Percentiles rank a stretch among this genome's conserved stretches.
Evolutionary conservation across 2,888 invertebrate genomes (phyloP).

Genomic region (Nephrotoma guestfalica): DNA sequence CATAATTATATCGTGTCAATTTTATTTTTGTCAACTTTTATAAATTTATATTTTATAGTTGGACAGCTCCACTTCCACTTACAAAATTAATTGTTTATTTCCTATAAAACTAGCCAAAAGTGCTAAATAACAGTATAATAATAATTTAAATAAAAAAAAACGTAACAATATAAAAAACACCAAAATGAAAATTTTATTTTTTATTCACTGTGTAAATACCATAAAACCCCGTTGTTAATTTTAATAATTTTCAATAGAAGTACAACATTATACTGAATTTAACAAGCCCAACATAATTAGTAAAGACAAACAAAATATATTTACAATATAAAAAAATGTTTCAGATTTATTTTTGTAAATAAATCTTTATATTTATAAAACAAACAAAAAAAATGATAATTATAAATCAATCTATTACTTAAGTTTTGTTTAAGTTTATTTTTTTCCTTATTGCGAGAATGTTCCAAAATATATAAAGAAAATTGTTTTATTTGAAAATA

Average conservation of each 20-base stretch:
- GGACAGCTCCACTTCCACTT: background rate
- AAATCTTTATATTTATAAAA: background rate
- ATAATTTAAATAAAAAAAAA: background rate
- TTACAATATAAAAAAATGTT: background rate
- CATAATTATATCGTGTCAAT: background rate
- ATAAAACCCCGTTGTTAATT: background rate
- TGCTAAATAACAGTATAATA: background rate
- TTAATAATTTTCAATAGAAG: background rate
- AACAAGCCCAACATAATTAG: background rate
- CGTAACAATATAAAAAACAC: background rate
- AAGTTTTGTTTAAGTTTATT: background rate
- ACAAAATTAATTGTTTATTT: background rate
- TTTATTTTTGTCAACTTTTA: background rate
- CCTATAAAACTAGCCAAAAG: background rate
- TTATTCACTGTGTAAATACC: background rate
- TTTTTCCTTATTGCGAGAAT: background rate
- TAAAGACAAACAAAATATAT: background rate
- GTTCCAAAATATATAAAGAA: background rate
- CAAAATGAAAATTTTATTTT: background rate
- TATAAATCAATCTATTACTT: background rate
- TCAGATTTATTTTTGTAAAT: background rate
- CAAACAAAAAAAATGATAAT: background rate
- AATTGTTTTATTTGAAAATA: background rate
- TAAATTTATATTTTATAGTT: background rate
- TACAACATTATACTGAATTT: background rate